Conservation (phyloP, 2,888 invertebrate species). For the Limulus polyphemus region DNA sequence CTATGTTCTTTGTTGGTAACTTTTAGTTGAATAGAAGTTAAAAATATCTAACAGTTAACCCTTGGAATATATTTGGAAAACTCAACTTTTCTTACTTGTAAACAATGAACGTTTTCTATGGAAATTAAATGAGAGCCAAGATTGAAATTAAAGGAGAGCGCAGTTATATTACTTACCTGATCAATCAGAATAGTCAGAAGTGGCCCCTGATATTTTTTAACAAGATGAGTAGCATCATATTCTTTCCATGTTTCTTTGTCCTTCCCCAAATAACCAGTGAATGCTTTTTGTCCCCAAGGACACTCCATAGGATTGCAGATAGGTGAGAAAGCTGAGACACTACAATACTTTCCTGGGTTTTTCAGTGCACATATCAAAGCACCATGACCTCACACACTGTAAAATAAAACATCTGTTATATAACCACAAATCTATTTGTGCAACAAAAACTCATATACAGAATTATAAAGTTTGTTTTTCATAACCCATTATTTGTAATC, state of each 20-base stretch:
- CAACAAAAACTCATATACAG: too few species aligned
- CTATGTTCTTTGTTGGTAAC: too few species aligned
- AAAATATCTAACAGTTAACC: too few species aligned
- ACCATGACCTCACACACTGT: slow-evolving; percentile 96
- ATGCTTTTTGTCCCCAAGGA: slow-evolving; percentile 76
- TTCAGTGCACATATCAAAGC: slow-evolving; percentile 78
- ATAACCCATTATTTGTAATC: too few species aligned
- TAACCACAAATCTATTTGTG: too few species aligned
- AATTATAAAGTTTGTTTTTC: too few species aligned
- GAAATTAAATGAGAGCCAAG: too few species aligned
- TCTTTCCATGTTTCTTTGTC: slow-evolving; percentile 71
- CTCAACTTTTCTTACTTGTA: too few species aligned
- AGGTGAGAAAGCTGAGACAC: slow-evolving; percentile 87
- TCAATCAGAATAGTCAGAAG: slow-evolving; percentile 73
- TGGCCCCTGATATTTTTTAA: slow-evolving; percentile 67
- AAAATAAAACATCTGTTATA: slow-evolving; percentile 30
- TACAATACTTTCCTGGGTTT: slow-evolving; percentile 67
- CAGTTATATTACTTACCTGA: slow-evolving; percentile 48
- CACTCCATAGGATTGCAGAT: slow-evolving; percentile 75
- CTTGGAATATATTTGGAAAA: too few species aligned
- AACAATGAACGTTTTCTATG: too few species aligned
- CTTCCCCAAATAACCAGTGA: slow-evolving; percentile 65
- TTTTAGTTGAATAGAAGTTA: too few species aligned
- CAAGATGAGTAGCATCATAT: slow-evolving; percentile 80
- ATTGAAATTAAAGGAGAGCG: neutral